Percentiles rank a stretch among this genome's conserved stretches.
phyloP scores from a whole-genome alignment of 2,888 invertebrate species.

The Nomada hirtipes region DNA sequence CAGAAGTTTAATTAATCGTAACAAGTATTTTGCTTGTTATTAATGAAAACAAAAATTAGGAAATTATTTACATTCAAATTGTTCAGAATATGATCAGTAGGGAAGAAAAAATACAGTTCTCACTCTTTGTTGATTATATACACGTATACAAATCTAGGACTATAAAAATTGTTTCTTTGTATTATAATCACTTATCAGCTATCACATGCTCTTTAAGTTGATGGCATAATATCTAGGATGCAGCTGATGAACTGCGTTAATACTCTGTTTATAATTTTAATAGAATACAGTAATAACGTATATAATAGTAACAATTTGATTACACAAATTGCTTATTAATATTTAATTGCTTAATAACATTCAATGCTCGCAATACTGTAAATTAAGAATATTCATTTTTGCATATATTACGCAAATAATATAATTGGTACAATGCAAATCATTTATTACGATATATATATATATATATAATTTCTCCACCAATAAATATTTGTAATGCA shows the following conservation, averaged over 20 bases:
- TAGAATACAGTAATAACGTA: constrained; percentile 37
- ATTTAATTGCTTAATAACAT: constrained; percentile 18
- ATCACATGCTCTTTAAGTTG: constrained; percentile 52
- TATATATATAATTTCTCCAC: constrained; percentile 5
- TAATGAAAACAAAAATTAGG: constrained; percentile 67
- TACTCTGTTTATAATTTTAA: constrained; percentile 36
- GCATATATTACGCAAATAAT: constrained; percentile 27
- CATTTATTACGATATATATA: neutral
- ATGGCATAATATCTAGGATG: constrained; percentile 53
- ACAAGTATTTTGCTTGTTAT: constrained; percentile 52
- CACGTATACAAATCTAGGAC: constrained; percentile 42
- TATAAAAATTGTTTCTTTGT: constrained; percentile 57
- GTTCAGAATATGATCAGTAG: constrained; percentile 43
- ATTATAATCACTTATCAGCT: constrained; percentile 50
- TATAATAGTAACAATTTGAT: constrained; percentile 33
- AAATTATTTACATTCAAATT: constrained; percentile 76
- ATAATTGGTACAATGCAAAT: constrained; percentile 25
- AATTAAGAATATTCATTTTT: constrained; percentile 26
- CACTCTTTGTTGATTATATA: constrained; percentile 50
- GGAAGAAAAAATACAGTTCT: constrained; percentile 52
- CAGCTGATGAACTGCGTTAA: constrained; percentile 35
- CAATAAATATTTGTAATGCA: constrained; percentile 17
- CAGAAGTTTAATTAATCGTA: constrained; percentile 62
- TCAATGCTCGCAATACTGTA: constrained; percentile 40
- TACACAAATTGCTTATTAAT: constrained; percentile 37